These are phyloP conservation scores for Penelope pileata DNA, from an alignment of 2,113 vertebrate genomes.

Conservation along the genomic window DNA sequence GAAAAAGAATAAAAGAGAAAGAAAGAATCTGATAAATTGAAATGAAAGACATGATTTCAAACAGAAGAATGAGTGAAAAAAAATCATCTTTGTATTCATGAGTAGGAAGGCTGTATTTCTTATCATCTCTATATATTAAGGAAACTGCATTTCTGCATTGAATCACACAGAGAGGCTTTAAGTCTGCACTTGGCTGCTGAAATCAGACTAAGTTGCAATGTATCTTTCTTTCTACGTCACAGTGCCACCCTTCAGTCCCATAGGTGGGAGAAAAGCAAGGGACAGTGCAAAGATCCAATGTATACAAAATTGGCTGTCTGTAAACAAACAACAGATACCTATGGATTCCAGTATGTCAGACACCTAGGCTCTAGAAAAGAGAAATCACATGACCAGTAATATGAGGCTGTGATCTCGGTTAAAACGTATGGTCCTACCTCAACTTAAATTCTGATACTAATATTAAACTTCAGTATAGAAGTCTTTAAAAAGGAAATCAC, in stretches of 20 bases:
- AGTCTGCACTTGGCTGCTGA: neutral
- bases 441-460: neutral
- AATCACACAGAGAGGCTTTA: slow-evolving; percentile 1
- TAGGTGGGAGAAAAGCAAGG: neutral
- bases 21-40: neutral
- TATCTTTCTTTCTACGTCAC: neutral
- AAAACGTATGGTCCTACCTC: neutral
- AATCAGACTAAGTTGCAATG: neutral
- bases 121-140: neutral
- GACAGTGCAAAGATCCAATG: neutral
- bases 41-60: neutral
- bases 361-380: neutral
- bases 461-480: neutral
- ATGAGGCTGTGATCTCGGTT: neutral
- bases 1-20: no score
- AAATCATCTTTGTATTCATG: neutral
- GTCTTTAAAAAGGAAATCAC: neutral
- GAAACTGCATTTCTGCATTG: neutral
- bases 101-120: neutral
- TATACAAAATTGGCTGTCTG: neutral
- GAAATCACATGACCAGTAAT: neutral
- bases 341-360: neutral
- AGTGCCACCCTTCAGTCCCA: neutral
- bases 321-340: neutral
- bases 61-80: neutral